Evolutionary conservation across 1,140 invertebrate genomes (phyloP).

Genomic region (Mactra quadrangularis): DNA sequence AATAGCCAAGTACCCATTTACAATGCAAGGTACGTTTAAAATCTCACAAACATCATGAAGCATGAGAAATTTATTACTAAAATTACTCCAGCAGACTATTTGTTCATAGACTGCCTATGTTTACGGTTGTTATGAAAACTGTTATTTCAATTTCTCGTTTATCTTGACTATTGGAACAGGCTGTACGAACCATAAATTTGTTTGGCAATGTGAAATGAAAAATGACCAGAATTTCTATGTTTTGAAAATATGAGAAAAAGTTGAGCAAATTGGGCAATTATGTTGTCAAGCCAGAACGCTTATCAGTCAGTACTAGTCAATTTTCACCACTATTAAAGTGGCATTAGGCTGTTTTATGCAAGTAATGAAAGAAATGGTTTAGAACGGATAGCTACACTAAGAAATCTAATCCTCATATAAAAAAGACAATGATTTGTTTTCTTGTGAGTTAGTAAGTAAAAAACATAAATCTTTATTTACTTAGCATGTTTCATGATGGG

Average conservation of each 20-base stretch:
- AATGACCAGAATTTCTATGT: constrained; percentile 60
- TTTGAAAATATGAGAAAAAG: constrained; percentile 61
- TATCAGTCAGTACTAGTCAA: constrained; percentile 50
- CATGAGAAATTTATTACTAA: constrained; percentile 48
- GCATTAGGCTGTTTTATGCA: constrained; percentile 52
- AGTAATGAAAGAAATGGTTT: constrained; percentile 23
- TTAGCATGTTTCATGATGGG: no score
- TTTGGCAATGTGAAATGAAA: constrained; percentile 43
- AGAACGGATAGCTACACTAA: constrained; percentile 16
- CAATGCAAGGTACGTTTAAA: constrained; percentile 23
- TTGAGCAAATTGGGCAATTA: constrained; percentile 58
- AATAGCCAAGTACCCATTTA: constrained; percentile 12
- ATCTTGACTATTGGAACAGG: constrained; percentile 21
- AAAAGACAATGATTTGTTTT: no score
- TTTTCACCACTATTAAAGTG: constrained; percentile 54
- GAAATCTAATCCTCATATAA: not conserved
- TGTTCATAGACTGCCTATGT: constrained; percentile 42
- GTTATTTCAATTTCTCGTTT: constrained; percentile 54
- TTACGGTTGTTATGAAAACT: constrained; percentile 61
- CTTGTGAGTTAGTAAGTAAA: no score
- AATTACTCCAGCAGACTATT: constrained; percentile 23
- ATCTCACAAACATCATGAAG: constrained; percentile 20
- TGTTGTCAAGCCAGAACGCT: constrained; percentile 45
- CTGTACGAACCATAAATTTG: constrained; percentile 42
- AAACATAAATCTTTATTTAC: no score